Evolutionary conservation across 2,113 vertebrate genomes (phyloP).

Genomic region (Potamarius usumacintae): DNA sequence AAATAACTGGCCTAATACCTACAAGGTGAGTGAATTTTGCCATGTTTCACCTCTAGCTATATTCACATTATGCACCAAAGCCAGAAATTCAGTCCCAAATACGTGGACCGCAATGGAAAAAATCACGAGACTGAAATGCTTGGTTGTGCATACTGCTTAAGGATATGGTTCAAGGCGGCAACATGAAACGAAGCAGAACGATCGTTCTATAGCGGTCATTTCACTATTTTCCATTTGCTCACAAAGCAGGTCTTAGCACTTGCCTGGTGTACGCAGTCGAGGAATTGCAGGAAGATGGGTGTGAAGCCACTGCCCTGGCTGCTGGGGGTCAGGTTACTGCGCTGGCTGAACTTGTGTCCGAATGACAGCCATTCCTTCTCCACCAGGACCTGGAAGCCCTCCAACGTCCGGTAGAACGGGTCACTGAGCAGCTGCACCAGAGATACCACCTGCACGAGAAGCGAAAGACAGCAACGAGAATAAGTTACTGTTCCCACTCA

Average conservation of each 20-base stretch:
- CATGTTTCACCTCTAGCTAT: not conserved
- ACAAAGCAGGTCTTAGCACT: constrained; percentile 70
- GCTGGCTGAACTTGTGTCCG: constrained; percentile 95
- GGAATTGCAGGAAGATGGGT: constrained; percentile 92
- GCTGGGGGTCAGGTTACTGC: constrained; percentile 85
- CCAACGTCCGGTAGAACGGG: constrained; percentile 94
- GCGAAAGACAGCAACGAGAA: not conserved
- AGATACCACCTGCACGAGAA: constrained; percentile 81
- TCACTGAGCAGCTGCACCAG: constrained; percentile 93
- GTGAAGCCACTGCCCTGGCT: constrained; percentile 92
- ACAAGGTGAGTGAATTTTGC: not conserved
- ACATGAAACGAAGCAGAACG: too few species aligned
- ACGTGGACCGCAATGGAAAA: not conserved
- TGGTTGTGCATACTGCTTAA: not conserved
- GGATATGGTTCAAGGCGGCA: not conserved
- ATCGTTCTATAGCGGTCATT: not conserved
- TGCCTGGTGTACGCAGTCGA: constrained; percentile 98
- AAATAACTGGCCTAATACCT: too few species aligned
- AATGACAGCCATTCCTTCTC: constrained; percentile 99
- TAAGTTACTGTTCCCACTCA: not conserved
- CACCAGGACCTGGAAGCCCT: constrained; percentile 92
- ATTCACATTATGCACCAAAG: not conserved
- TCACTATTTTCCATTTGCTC: not conserved
- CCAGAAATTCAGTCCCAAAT: not conserved
- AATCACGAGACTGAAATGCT: not conserved